Evolutionary conservation across 2,888 invertebrate genomes (phyloP).

Genomic region (Melanostoma scalare): DNA sequence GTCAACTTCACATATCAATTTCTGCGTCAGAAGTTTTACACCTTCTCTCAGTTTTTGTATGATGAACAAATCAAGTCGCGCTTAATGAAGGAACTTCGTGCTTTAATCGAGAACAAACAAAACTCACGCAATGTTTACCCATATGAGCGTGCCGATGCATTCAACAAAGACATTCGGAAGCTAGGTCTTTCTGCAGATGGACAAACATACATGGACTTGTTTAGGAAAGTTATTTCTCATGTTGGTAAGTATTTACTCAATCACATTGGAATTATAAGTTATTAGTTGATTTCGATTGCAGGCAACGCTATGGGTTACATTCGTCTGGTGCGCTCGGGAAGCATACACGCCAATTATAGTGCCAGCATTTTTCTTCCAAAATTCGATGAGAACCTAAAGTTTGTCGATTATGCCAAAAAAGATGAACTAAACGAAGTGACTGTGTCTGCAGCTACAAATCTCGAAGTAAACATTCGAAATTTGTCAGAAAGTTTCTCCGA

Average conservation of each 20-base stretch:
- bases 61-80: conserved; percentile 99
- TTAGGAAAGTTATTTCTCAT: conserved; percentile 94
- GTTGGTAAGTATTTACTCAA: conserved; percentile 85
- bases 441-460: conserved; percentile 86
- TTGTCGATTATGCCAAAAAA: conserved; percentile 86
- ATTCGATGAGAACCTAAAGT: conserved; percentile 85
- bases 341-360: conserved; percentile 94
- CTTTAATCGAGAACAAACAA: conserved; percentile 86
- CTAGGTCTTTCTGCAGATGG: conserved; percentile 92
- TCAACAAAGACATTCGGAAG: conserved; percentile 94
- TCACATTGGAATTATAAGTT: conserved; percentile 50
- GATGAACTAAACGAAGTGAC: conserved; percentile 85
- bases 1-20: conserved; percentile 97
- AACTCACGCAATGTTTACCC: conserved; percentile 76
- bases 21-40: conserved; percentile 94
- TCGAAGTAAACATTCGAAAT: conserved; percentile 90
- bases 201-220: conserved; percentile 95
- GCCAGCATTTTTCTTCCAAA: conserved; percentile 95
- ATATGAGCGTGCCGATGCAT: conserved; percentile 95
- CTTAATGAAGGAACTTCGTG: conserved; percentile 92
- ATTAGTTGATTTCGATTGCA: conserved; percentile 80
- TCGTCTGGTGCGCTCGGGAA: conserved; percentile 95
- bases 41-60: conserved; percentile 97
- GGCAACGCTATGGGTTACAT: conserved; percentile 97
- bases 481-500: conserved; percentile 91